Percentiles rank a stretch among this genome's conserved stretches.
phyloP scores from a whole-genome alignment of 1,140 invertebrate species.

The Nasonia longicornis region DNA sequence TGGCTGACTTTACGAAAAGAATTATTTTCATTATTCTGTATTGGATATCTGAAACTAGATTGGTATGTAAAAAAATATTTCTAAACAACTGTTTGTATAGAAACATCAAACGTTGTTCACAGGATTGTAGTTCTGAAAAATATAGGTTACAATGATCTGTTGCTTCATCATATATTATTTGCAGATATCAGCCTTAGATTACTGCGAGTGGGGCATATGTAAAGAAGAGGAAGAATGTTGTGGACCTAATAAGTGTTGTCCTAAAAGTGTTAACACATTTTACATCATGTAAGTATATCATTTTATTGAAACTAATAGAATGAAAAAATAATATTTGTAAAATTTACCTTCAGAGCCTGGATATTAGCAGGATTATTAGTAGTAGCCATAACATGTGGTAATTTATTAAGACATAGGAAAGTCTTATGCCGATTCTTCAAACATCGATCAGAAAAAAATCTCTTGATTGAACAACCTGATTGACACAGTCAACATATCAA shows the following conservation, averaged over 20 bases:
- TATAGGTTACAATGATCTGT: not conserved
- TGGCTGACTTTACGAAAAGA: slow-evolving; percentile 38
- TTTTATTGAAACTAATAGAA: not conserved
- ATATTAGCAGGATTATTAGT: slow-evolving; percentile 27
- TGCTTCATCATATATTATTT: not conserved
- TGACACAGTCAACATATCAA: not conserved
- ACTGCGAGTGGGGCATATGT: slow-evolving; percentile 41
- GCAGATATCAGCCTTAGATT: slow-evolving; percentile 32
- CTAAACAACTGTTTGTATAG: not conserved
- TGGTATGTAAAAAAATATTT: slow-evolving; percentile 20
- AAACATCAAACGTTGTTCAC: too few relatives aligned
- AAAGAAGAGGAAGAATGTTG: slow-evolving; percentile 42
- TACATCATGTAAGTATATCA: slow-evolving; percentile 22
- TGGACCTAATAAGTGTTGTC: slow-evolving; percentile 40
- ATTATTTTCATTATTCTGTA: slow-evolving; percentile 40
- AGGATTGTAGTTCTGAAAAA: not conserved
- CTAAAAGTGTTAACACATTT: slow-evolving; percentile 11
- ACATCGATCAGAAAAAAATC: not conserved
- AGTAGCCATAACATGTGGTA: slow-evolving; percentile 2
- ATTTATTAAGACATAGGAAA: slow-evolving; percentile 14
- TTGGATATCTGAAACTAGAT: slow-evolving; percentile 26
- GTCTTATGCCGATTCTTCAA: not conserved
- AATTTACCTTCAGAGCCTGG: slow-evolving; percentile 17
- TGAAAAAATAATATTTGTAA: not conserved
- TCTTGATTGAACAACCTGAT: not conserved